Percentiles rank a stretch among this genome's conserved stretches.
These are phyloP conservation scores for Paragorgia papillata DNA, from an alignment of 92 coral and sea anemone species.

Conservation along the genomic window DNA sequence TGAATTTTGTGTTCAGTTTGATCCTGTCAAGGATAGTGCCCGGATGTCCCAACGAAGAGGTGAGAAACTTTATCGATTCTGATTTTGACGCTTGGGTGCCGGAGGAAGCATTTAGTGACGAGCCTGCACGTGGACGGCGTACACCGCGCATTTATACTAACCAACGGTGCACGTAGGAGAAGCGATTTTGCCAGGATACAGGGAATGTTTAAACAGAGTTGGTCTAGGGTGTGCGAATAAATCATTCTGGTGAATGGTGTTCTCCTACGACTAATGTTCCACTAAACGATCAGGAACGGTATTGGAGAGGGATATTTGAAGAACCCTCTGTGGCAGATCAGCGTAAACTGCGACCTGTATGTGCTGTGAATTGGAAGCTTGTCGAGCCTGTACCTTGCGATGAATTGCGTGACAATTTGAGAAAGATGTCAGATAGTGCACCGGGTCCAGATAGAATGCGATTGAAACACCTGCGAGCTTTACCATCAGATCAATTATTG, in stretches of 20 bases:
- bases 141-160: no score
- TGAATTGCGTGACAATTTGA: not conserved
- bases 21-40: not conserved
- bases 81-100: not conserved
- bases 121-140: not conserved
- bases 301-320: not conserved
- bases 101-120: not conserved
- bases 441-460: not conserved
- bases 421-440: not conserved
- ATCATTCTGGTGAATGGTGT: not conserved
- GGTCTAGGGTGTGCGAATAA: conserved; percentile 4
- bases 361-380: not conserved
- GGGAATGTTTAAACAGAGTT: not conserved
- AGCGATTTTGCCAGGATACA: not conserved
- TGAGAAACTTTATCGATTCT: not conserved
- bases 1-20: no score
- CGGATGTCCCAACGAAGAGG: not conserved
- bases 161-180: no score
- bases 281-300: not conserved
- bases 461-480: not conserved
- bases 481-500: not conserved
- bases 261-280: not conserved
- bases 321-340: not conserved
- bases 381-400: not conserved
- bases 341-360: not conserved